A percentile compares a stretch with the other conserved stretches of the same genome.
Conservation (phyloP, 2,113 vertebrate species). For the Pterocles orientalis region DNA sequence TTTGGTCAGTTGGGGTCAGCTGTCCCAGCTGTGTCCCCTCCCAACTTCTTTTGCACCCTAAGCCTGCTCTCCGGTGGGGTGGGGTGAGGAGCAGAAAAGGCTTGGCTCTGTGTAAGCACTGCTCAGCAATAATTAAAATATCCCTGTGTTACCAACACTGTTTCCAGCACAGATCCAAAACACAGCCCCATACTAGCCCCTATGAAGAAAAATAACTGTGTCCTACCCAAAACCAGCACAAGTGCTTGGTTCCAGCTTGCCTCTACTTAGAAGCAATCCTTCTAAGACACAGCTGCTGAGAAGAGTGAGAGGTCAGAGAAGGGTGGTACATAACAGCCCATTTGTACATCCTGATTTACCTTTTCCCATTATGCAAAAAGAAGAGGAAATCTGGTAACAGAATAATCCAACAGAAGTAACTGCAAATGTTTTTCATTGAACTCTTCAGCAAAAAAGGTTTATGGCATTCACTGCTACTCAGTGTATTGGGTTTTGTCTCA, state of each 20-base stretch:
- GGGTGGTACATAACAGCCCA: not conserved
- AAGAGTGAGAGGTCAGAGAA: not conserved
- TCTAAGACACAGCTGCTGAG: not conserved
- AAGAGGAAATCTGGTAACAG: not conserved
- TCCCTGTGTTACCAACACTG: no score
- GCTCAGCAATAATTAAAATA: no score
- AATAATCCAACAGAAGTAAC: not conserved
- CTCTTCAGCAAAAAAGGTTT: not conserved
- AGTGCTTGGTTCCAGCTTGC: not conserved
- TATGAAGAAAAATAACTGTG: no score
- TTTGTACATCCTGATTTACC: not conserved
- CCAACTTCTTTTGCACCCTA: no score
- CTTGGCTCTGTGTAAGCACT: no score
- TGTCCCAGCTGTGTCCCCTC: no score
- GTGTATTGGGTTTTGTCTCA: not conserved
- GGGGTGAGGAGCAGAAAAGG: no score
- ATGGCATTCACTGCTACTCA: not conserved
- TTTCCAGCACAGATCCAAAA: no score
- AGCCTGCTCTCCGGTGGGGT: no score
- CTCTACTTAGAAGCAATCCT: not conserved
- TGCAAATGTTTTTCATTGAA: not conserved
- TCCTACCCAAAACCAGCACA: no score
- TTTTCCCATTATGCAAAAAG: not conserved
- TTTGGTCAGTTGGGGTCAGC: no score
- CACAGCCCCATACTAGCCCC: no score